Evolutionary conservation across 1,140 invertebrate genomes (phyloP), one percentile per base, ranked within the genome.

Genomic region (Drosophila suzukii): DNA sequence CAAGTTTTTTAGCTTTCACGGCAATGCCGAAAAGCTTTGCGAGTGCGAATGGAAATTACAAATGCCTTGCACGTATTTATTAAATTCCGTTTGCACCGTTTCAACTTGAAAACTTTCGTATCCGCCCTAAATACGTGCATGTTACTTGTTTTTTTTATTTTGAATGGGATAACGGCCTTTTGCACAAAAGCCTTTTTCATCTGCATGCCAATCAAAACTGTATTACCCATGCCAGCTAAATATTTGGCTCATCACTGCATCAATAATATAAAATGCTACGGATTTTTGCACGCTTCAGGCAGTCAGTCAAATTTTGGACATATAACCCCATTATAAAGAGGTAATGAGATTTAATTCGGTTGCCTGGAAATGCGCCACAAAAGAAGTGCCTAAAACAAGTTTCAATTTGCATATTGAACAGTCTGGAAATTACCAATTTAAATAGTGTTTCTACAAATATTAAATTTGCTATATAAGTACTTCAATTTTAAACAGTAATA

Each of bases 1-100:
- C 15, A 75, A 85, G 84, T 73, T 77, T 78, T 86, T 74, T 43
- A 74, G 44, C 51, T 41, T 66, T 59, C 57, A 50, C 15, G 32
- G 13, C 41, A 39, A n/a, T 38, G 72, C 46, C 59, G 53, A 80
- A 67, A 70, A 27, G 49, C 58, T 78, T 43, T n/a, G 60, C 60
- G 53, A 55, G 36, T 55, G 36, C 59, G 38, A 61, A 55, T 44
- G 43, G 58, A 53, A 86, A 86, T 85, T 60, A 68, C 63, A 71
- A 82, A 85, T 86, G 78, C 82, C 77, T 63, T 65, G 75, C 82
- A 85, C 82, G 82, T 85, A 82, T 78, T 86, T 86, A 85, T 85
- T 85, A 86, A 86, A 85, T 85, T 86, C 75, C 81, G 82, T 78
- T 85, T 84, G 67, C 63, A 66, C 56, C 78, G 78, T 84, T 83